Percentiles rank a stretch among this genome's conserved stretches.
Evolutionary conservation across 2,113 vertebrate genomes (phyloP).

Genomic region (Pelobates fuscus): DNA sequence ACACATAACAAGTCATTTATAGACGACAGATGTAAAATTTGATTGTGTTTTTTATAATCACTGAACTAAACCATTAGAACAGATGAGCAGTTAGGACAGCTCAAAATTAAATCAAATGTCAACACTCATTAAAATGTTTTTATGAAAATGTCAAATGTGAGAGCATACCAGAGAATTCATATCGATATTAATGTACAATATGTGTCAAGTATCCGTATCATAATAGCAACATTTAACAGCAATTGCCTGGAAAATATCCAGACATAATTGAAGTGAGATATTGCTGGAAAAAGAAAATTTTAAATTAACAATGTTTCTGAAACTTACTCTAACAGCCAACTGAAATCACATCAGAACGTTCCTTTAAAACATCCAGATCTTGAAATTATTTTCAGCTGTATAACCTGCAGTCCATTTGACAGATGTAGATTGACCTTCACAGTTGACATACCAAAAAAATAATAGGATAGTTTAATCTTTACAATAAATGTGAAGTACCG

Average conservation of each 20-base stretch:
- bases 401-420: too few species aligned
- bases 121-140: slow-evolving; percentile 42
- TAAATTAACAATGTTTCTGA: too few species aligned
- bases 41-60: slow-evolving; percentile 35
- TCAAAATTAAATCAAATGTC: slow-evolving; percentile 40
- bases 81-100: slow-evolving; percentile 37
- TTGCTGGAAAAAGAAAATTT: too few species aligned
- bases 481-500: too few species aligned
- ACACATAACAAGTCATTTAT: slow-evolving; percentile 30
- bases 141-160: slow-evolving; percentile 42
- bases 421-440: too few species aligned
- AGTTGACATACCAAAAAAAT: too few species aligned
- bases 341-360: too few species aligned
- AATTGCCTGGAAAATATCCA: slow-evolving; percentile 31
- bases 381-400: too few species aligned
- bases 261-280: background rate
- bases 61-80: slow-evolving; percentile 30
- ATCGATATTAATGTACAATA: slow-evolving; percentile 34
- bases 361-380: too few species aligned
- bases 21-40: slow-evolving; percentile 45
- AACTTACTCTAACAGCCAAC: too few species aligned
- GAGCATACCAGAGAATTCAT: slow-evolving; percentile 20
- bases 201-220: slow-evolving; percentile 5
- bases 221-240: slow-evolving; percentile 13
- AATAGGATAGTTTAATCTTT: too few species aligned